phyloP scores from a whole-genome alignment of 2,797 vertebrate species.

The Nannoperca obscura region DNA sequence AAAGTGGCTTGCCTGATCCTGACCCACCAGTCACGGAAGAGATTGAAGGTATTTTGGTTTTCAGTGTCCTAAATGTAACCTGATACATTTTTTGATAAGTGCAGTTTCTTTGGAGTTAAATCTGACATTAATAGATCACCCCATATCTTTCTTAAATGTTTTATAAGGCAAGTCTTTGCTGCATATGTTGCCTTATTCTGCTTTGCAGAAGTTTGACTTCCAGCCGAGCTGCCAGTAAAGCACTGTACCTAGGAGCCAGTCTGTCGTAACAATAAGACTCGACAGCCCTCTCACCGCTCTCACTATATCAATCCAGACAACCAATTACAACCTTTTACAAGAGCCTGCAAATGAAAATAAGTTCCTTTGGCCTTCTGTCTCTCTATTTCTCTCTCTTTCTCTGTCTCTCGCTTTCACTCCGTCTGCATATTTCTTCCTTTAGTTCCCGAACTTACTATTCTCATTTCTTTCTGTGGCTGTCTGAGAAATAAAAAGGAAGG shows the following conservation, averaged over 20 bases:
- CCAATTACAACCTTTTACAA: constrained; percentile 72
- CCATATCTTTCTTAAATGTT: background rate
- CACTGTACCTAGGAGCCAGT: constrained; percentile 11
- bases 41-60: background rate
- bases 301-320: constrained; percentile 67
- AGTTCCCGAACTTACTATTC: background rate
- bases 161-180: background rate
- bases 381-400: constrained; percentile 16
- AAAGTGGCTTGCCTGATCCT: constrained; percentile 2
- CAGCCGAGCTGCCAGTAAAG: constrained; percentile 26
- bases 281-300: constrained; percentile 50
- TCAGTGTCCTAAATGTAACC: constrained; percentile 7
- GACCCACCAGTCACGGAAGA: constrained; percentile 10
- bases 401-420: constrained; percentile 3
- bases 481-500: constrained; percentile 8
- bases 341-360: constrained; percentile 56
- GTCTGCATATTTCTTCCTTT: constrained; percentile 10
- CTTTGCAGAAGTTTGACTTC: constrained; percentile 34
- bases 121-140: background rate
- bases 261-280: constrained; percentile 50
- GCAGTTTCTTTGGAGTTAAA: background rate
- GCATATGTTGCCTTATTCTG: background rate
- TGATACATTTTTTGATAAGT: background rate
- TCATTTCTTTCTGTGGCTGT: constrained; percentile 3
- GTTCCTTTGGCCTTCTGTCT: constrained; percentile 46